These are phyloP conservation scores for Drosophila emarginata DNA, from an alignment of 2,888 invertebrate species.

Conservation along the genomic window DNA sequence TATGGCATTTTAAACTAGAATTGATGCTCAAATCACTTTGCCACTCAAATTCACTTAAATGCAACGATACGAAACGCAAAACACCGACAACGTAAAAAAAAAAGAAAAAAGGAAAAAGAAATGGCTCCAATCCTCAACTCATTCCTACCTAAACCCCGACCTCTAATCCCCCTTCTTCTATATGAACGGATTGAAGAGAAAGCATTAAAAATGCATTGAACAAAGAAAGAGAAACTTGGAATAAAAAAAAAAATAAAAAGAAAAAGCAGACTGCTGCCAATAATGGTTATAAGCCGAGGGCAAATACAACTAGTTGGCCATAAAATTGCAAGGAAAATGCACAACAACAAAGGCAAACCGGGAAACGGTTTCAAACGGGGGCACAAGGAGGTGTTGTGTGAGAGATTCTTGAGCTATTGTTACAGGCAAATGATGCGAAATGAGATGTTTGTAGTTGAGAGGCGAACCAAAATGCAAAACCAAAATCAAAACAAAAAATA, in stretches of 20 bases:
- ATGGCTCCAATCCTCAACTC: background rate
- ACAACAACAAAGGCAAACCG: constrained; percentile 34
- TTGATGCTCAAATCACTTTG: constrained; percentile 5
- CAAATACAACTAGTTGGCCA: constrained; percentile 14
- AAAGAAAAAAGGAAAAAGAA: background rate
- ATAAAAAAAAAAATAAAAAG: constrained; percentile 13
- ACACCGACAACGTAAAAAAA: background rate
- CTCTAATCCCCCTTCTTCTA: background rate
- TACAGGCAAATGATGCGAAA: constrained; percentile 51
- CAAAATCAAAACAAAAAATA: background rate
- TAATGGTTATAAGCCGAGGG: constrained; percentile 18
- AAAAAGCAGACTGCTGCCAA: constrained; percentile 10
- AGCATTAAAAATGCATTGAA: constrained; percentile 54
- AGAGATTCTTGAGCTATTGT: constrained; percentile 30
- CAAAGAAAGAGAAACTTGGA: constrained; percentile 17
- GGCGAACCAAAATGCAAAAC: background rate
- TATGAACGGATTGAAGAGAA: constrained; percentile 25
- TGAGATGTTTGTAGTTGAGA: constrained; percentile 16
- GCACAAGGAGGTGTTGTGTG: background rate
- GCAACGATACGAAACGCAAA: constrained; percentile 3
- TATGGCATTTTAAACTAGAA: constrained; percentile 6
- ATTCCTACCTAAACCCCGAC: background rate
- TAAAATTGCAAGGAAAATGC: constrained; percentile 19
- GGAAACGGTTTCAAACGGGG: constrained; percentile 19
- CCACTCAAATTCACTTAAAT: constrained; percentile 6